Base-by-base conservation (phyloP, 53 echinoderm and acorn worm species). In the Crossaster papposus region DNA sequence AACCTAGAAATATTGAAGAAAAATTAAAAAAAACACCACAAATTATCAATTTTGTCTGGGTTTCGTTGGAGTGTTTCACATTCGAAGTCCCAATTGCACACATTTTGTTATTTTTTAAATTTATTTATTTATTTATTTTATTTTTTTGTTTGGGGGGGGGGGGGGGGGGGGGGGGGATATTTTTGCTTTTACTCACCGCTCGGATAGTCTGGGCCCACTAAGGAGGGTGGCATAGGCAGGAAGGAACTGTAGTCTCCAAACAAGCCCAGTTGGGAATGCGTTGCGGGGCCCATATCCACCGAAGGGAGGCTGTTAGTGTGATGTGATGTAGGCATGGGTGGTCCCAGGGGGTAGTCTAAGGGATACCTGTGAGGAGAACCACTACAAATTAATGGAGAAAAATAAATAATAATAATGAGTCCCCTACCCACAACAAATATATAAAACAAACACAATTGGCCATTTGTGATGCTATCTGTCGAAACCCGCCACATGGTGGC, bases 171-270 rank as follows among this genome's bases (percentile, higher is more conserved):
- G n/a, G n/a, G n/a, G n/a, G n/a, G n/a, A n/a, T n/a, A n/a, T n/a
- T n/a, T n/a, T n/a, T 44, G 44, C 44, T 44, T 20, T 10, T 13
- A 75, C 75, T 75, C 36, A 75, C 75, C 36, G 36, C 58, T 58
- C 17, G 34, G 6, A 13, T 75, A 75, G 75, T 75, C 75, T 11
- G 75, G 3, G 15, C 20, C 31, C 1, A 37, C 36, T 37, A 75
- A 30, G 75, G 75, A 20, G 0, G 89, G 82, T 22, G 89, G 91
- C 64, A 94, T 83, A 12, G 89, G 86, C 30, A 94, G 89, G 55
- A 86, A 81, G 30, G 89, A 55, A 73, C 73, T 77, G 65, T 91
- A 94, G 76, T 94, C 94, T 17, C 91, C 80, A 76, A 91, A 94
- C 74, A 94, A 81, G 9, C 80, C 62, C 58, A 89, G 86, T 29